Conservation (phyloP, 92 coral and sea anemone species). For the Porites evermanni region DNA sequence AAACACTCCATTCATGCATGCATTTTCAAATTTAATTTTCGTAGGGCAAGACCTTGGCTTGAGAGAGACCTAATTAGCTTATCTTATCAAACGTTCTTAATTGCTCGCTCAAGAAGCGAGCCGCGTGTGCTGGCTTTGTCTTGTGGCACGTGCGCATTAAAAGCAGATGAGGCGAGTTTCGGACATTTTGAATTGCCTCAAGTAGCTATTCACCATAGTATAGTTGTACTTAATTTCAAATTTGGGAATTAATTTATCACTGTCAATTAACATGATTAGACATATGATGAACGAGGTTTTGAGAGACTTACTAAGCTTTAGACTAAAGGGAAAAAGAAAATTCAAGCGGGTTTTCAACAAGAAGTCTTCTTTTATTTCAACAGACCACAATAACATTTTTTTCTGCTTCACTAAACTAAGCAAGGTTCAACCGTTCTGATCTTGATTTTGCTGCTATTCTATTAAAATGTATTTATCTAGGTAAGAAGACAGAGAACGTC, state of each 20-base stretch:
- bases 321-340: not conserved
- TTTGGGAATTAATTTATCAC: slow-evolving; percentile 73
- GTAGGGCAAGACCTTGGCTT: not conserved
- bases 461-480: not conserved
- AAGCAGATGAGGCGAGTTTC: slow-evolving; percentile 56
- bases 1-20: not conserved
- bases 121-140: slow-evolving; percentile 31
- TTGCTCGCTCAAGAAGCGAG: slow-evolving; percentile 2
- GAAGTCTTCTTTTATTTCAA: not conserved
- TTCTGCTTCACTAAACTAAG: not conserved
- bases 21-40: slow-evolving; percentile 35
- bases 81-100: slow-evolving; percentile 55
- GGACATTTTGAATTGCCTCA: slow-evolving; percentile 67
- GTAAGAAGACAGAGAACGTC: not conserved
- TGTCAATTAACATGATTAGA: slow-evolving; percentile 48
- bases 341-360: not conserved
- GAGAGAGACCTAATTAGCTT: slow-evolving; percentile 56
- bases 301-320: not conserved
- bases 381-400: not conserved
- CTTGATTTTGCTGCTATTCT: not conserved
- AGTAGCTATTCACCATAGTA: slow-evolving; percentile 52
- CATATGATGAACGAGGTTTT: not conserved
- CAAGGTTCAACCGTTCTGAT: not conserved
- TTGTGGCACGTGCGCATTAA: slow-evolving; percentile 78
- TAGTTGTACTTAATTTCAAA: slow-evolving; percentile 63